Base-by-base conservation (phyloP, 2,888 invertebrate genomes). In the Microplitis deprimator region DNA sequence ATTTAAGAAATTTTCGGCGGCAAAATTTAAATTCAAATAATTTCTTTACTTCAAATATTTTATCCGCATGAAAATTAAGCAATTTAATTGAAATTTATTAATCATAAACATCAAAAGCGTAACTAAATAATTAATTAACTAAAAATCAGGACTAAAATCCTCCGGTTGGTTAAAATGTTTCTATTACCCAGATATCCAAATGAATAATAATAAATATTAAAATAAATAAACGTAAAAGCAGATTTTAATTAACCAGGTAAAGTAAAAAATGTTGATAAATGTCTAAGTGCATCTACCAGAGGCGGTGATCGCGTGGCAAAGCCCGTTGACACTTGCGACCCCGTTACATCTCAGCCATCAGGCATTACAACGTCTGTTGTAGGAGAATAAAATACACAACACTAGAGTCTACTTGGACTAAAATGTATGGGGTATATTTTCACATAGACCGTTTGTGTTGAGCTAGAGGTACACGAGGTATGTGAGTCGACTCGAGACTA, bases 251-350 rank as follows among this genome's bases (percentile, higher is more conserved):
- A 60, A 61, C 38, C 50, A 41, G 41, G 20, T 62, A 61, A 29
- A 39, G 61, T 62, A 59, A 59, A 13, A 70, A 59, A 20, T 50
- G n/a, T 70, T 17, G 29, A 39, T 29, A 20, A 38, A 29, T 41
- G 16, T 40, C 59, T 62, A 69, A 41, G 69, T 62, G 62, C 62
- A 62, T 16, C 60, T 64, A 64, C 65, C 65, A 13, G 65, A 77
- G 62, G 68, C 72, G 72, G 73, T 73, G 61, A 77, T 77, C 40
- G 72, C 72, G 62, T 73, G 73, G 73, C 65, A 74, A 71, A 59
- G 74, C 74, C 70, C 77, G 74, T 77, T 77, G 77, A 77, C 77
- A 77, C 71, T 71, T 59, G 70, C 74, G 77, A 74, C 77, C 77
- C 77, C 77, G 74, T 77, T 77, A 77, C 61, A 69, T 77, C 77